Base-by-base conservation (phyloP, 64 coral and sea anemone species). In the Pocillopora verrucosa region DNA sequence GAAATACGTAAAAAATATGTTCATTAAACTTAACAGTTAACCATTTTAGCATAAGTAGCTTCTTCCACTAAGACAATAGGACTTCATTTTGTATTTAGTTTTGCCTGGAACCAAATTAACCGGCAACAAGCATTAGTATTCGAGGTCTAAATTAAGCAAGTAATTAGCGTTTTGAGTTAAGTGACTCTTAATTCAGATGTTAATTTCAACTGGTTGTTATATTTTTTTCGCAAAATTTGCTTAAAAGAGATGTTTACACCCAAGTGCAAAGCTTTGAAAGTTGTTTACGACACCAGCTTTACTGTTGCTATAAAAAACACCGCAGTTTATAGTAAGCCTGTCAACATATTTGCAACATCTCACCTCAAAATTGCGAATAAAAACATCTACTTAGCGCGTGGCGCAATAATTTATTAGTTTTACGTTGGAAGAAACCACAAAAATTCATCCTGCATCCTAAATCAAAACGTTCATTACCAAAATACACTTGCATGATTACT, bases 271-370 rank as follows among this genome's bases (percentile, higher is more conserved):
- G 76, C 24, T 17, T 60, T 62, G 25, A 80, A 61, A 13, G 26
- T 80, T 80, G 78, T 80, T 80, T 80, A 80, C 58, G 24, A 61
- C 77, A 80, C 24, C 58, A 15, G 10, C 24, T 22, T 80, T 80
- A 34, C 41, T 24, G 62, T 61, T 62, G 78, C 78, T 61, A 30
- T 30, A 17, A 80, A 61, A 25, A 7, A 25, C 20, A 69, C 65
- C 19, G 25, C 22, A 17, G 17, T 3, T 80, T 58, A 60, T 80
- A 80, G 60, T 80, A 58, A 16, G 10, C 0, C 34, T 12, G 4
- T 11, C 15, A 61, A 3, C 30, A 16, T 10, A 35, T 34, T 80
- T 61, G 38, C 15, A 22, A 16, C 14, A 51, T 56, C 17, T 77
- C 5, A 5, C 51, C 17, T 77, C 16, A 20, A 51, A 30, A 6